A percentile compares a stretch with the other conserved stretches of the same genome.
phyloP scores from a whole-genome alignment of 2,797 vertebrate species.

The Trachops cirrhosus region DNA sequence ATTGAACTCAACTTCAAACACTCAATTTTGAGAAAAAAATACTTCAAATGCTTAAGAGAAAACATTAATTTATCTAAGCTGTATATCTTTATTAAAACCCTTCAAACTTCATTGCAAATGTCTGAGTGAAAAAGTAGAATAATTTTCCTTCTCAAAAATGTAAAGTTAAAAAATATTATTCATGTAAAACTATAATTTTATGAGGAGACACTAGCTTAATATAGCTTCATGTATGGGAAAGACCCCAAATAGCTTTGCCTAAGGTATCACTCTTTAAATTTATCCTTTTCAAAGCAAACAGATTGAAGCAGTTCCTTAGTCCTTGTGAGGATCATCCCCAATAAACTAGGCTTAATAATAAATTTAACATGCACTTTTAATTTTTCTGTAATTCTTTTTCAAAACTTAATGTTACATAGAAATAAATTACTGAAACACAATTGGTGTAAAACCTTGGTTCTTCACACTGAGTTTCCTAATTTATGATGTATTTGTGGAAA shows the following conservation, averaged over 20 bases:
- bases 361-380: background rate
- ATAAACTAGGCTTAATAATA: background rate
- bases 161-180: background rate
- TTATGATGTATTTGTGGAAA: background rate
- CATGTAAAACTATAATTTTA: background rate
- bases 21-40: background rate
- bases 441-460: background rate
- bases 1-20: background rate
- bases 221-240: background rate
- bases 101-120: background rate
- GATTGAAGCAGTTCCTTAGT: background rate
- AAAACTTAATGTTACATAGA: background rate
- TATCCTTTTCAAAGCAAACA: background rate
- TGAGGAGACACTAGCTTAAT: background rate
- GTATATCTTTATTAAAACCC: background rate
- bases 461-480: background rate
- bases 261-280: background rate
- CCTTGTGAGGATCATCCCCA: background rate
- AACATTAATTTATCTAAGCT: background rate
- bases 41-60: background rate
- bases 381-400: background rate
- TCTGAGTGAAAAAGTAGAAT: background rate
- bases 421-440: background rate
- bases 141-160: background rate
- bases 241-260: background rate